Evolutionary conservation across 2,888 invertebrate genomes (phyloP).

Genomic region (Ecliptopera silaceata): DNA sequence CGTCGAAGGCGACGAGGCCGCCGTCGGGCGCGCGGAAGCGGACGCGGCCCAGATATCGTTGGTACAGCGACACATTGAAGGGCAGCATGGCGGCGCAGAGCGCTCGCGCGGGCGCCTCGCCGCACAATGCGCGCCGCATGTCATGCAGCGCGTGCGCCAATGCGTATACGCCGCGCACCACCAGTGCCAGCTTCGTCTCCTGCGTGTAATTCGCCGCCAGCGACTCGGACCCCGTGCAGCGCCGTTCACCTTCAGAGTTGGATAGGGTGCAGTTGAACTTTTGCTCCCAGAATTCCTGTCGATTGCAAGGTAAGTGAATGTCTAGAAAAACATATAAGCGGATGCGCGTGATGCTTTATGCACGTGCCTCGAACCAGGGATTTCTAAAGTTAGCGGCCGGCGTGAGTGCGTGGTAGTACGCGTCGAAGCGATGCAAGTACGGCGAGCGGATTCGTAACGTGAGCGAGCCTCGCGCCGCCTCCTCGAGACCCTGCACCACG

Average conservation of each 20-base stretch:
- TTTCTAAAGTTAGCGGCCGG: conserved; percentile 86
- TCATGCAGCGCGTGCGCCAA: conserved; percentile 88
- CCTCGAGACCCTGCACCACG: conserved; percentile 86
- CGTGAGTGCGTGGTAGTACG: conserved; percentile 86
- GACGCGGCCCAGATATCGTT: conserved; percentile 85
- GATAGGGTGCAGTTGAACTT: conserved; percentile 85
- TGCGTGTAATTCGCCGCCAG: conserved; percentile 83
- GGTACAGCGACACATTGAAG: conserved; percentile 84
- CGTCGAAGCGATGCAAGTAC: conserved; percentile 84
- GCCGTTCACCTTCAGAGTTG: conserved; percentile 26
- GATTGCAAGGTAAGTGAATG: too few relatives aligned
- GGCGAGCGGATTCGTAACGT: conserved; percentile 90
- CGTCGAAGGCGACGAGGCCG: conserved; percentile 88
- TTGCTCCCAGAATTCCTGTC: conserved; percentile 88
- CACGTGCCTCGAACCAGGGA: conserved; percentile 83
- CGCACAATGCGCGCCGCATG: conserved; percentile 86
- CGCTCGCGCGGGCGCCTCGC: conserved; percentile 43
- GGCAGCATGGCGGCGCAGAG: conserved; percentile 86
- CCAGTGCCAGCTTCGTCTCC: conserved; percentile 91
- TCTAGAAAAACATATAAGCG: conserved; percentile 48
- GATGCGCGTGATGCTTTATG: too few relatives aligned
- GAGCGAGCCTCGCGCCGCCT: conserved; percentile 86
- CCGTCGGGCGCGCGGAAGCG: conserved; percentile 47
- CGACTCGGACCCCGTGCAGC: conserved; percentile 77
- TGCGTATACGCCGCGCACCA: conserved; percentile 89